Evolutionary conservation across 2,797 vertebrate species (phyloP).

Genomic region (Podargus strigoides): DNA sequence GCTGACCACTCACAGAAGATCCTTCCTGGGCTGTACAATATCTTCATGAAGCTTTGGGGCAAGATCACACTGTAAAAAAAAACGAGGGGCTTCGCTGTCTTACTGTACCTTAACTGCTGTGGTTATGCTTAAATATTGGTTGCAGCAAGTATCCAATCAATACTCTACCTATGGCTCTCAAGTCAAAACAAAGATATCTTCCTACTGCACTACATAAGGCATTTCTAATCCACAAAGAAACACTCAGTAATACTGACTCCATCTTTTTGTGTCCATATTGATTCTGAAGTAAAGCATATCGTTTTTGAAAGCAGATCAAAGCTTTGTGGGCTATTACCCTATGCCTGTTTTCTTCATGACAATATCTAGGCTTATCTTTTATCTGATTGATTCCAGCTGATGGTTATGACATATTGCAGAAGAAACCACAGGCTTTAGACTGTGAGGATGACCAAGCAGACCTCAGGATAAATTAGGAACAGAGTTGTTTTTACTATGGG

Average conservation of each 20-base stretch:
- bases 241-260: neutral
- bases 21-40: neutral
- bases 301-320: neutral
- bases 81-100: neutral
- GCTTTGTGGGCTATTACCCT: neutral
- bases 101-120: neutral
- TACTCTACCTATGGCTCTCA: neutral
- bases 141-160: neutral
- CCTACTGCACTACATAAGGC: neutral
- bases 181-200: neutral
- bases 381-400: neutral
- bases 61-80: neutral
- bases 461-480: neutral
- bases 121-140: neutral
- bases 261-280: neutral
- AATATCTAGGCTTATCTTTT: neutral
- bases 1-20: neutral
- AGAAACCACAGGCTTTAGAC: neutral
- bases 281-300: neutral
- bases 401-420: neutral
- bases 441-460: neutral
- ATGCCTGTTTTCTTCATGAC: neutral
- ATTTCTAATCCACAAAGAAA: neutral
- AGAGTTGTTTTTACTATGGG: neutral
- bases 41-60: neutral